phyloP scores from a whole-genome alignment of 2,797 vertebrate genomes.

The Phalanger gymnotis region DNA sequence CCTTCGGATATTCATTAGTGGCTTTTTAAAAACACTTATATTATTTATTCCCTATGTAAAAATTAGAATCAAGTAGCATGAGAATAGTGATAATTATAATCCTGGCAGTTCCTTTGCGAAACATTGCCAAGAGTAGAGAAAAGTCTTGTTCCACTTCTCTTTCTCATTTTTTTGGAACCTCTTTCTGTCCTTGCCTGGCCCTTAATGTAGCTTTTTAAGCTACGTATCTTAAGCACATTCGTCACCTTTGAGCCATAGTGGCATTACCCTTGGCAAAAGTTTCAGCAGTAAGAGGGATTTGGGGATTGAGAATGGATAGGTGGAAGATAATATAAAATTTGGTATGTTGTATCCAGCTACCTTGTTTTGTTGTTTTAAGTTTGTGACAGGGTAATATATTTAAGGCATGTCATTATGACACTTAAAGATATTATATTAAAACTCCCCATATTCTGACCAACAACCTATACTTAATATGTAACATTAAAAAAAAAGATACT shows the following conservation, averaged over 20 bases:
- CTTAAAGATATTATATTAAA: background rate
- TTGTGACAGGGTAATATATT: background rate
- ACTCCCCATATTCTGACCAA: background rate
- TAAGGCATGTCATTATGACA: background rate
- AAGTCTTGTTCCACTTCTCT: background rate
- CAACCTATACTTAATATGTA: background rate
- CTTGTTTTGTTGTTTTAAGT: background rate
- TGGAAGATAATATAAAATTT: background rate
- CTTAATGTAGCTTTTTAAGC: background rate
- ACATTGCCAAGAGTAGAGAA: background rate
- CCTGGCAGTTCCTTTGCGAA: background rate
- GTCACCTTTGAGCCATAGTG: background rate
- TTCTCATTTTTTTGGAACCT: background rate
- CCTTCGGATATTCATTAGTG: background rate
- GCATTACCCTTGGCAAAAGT: background rate
- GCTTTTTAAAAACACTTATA: background rate
- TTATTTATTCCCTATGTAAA: background rate
- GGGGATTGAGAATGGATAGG: background rate
- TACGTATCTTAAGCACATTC: background rate
- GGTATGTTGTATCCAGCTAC: background rate
- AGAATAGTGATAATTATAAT: background rate
- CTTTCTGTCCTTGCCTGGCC: background rate
- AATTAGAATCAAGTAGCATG: background rate
- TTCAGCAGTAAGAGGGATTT: background rate
- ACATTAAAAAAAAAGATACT: background rate